Evolutionary conservation across 2,113 vertebrate genomes (phyloP).

Genomic region (Vombatus ursinus): DNA sequence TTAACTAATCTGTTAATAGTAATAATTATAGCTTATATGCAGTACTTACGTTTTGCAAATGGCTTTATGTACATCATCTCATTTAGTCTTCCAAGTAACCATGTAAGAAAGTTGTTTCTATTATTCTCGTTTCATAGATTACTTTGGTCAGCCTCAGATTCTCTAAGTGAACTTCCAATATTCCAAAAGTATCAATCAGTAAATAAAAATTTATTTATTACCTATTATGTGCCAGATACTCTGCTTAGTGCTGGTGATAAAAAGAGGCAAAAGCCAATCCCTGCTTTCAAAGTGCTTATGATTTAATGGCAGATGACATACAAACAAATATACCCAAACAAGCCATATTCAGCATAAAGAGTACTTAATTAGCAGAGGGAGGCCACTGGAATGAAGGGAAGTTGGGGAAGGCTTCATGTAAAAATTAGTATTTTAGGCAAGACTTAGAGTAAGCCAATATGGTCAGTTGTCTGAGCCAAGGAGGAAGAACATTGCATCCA

Average conservation of each 20-base stretch:
- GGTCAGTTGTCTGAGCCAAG: not conserved
- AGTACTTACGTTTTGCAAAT: not conserved
- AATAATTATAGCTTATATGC: not conserved
- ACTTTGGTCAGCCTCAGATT: not conserved
- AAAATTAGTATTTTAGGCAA: not conserved
- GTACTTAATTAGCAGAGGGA: not conserved
- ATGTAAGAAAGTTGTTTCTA: not conserved
- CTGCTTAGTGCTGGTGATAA: not conserved
- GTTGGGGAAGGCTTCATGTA: not conserved
- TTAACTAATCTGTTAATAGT: not conserved
- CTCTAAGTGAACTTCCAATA: not conserved
- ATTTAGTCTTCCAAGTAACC: not conserved
- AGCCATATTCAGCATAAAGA: not conserved
- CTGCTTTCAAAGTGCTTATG: not conserved
- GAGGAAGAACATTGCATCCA: not conserved
- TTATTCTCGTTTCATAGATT: not conserved
- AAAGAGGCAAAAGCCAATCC: not conserved
- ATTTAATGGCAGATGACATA: not conserved
- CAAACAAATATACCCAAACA: not conserved
- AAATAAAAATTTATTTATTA: not conserved
- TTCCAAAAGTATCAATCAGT: not conserved
- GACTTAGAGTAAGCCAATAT: not conserved
- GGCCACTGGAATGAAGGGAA: not conserved
- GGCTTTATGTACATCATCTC: not conserved
- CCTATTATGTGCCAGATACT: not conserved